Conservation (phyloP, 2,113 vertebrate species). For the Bubo blakistoni region DNA sequence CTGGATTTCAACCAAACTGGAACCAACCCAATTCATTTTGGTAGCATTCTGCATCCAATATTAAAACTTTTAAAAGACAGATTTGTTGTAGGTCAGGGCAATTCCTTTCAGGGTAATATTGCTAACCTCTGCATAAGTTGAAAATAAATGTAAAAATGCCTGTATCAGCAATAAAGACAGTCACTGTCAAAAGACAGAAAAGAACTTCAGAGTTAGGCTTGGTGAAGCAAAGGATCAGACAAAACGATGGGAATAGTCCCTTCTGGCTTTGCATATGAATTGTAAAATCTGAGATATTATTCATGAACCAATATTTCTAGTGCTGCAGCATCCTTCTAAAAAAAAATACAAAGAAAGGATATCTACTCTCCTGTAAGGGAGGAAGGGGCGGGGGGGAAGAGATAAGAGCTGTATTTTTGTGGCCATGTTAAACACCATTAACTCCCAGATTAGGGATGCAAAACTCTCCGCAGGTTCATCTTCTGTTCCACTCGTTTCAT, state of each 20-base stretch:
- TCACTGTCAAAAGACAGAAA: neutral
- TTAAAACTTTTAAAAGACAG: neutral
- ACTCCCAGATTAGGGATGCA: neutral
- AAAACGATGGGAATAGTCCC: neutral
- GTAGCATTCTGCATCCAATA: neutral
- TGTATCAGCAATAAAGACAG: neutral
- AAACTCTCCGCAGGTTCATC: neutral
- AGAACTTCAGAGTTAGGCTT: neutral
- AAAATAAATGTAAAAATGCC: neutral
- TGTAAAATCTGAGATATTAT: neutral
- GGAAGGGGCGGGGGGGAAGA: neutral
- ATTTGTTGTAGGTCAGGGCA: neutral
- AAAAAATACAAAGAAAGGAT: neutral
- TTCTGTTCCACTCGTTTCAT: neutral
- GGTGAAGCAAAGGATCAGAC: neutral
- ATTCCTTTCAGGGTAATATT: conserved; percentile 9
- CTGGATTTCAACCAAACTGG: conserved; percentile 17
- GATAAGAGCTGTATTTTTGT: neutral
- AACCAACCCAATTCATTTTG: neutral
- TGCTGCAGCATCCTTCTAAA: neutral
- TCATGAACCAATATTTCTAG: neutral
- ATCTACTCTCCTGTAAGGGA: neutral
- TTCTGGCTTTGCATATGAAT: neutral
- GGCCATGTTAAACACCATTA: neutral
- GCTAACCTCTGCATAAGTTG: conserved; percentile 22